A percentile compares a stretch with the other conserved stretches of the same genome.
Evolutionary conservation across 2,113 vertebrate species (phyloP).

Genomic region (Rhinopomastus cyanomelas): DNA sequence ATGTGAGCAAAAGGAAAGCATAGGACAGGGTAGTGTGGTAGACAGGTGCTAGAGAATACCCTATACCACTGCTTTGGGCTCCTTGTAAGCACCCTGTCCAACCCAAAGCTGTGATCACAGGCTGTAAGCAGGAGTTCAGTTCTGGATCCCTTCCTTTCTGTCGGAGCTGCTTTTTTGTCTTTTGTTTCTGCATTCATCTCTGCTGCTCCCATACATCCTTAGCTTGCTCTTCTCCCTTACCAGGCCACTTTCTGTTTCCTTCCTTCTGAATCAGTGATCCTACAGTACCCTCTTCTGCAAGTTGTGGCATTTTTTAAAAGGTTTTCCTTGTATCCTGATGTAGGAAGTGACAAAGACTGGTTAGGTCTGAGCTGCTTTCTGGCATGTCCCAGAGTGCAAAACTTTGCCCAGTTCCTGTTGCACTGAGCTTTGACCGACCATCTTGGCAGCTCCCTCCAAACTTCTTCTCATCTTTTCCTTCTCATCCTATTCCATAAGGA

Average conservation of each 20-base stretch:
- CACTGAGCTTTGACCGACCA: not conserved
- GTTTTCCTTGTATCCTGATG: not conserved
- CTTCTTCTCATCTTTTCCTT: not conserved
- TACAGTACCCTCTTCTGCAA: not conserved
- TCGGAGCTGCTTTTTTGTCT: not conserved
- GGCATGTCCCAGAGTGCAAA: not conserved
- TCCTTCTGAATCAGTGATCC: not conserved
- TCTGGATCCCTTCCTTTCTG: not conserved
- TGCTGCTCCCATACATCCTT: not conserved
- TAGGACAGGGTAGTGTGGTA: not conserved
- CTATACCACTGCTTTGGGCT: not conserved
- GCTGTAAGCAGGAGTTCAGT: not conserved
- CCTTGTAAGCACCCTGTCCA: fast-evolving
- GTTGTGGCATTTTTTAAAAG: not conserved
- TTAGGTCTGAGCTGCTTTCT: not conserved
- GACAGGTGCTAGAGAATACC: not conserved
- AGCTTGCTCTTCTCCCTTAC: not conserved
- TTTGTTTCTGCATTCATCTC: not conserved
- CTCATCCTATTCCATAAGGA: not conserved
- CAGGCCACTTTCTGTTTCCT: not conserved
- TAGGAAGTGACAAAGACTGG: not conserved
- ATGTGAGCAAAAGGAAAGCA: not conserved
- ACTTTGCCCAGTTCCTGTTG: not conserved
- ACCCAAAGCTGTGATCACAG: not conserved
- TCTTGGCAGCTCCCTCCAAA: not conserved